phyloP scores from a whole-genome alignment of 2,797 vertebrate species.

The Hemibagrus guttatus region DNA sequence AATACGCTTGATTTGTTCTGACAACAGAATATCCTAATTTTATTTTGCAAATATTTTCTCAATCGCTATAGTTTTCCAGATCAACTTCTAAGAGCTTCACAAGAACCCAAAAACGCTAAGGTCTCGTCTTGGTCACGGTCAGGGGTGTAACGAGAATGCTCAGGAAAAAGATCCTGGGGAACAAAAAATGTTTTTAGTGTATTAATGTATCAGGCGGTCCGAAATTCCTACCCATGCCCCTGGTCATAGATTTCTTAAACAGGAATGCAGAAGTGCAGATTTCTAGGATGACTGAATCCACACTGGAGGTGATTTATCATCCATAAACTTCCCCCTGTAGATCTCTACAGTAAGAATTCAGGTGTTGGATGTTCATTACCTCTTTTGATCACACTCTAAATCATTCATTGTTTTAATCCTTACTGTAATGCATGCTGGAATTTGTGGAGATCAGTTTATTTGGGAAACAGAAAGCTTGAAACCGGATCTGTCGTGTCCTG shows the following conservation, averaged over 20 bases:
- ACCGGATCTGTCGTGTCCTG: not conserved
- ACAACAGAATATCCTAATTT: not conserved
- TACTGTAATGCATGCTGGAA: not conserved
- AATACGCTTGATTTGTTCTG: no score
- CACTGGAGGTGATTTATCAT: not conserved
- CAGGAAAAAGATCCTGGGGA: not conserved
- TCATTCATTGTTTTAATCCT: not conserved
- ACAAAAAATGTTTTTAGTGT: not conserved
- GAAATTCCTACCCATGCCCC: not conserved
- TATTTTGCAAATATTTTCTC: not conserved
- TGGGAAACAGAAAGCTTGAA: constrained; percentile 23
- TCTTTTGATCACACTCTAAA: constrained; percentile 31
- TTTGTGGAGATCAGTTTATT: constrained; percentile 7
- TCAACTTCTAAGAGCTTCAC: not conserved
- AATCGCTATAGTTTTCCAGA: not conserved
- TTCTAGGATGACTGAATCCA: not conserved
- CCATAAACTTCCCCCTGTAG: not conserved
- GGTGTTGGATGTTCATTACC: not conserved
- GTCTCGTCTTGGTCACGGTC: not conserved
- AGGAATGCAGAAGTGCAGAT: not conserved
- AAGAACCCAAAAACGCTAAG: no score
- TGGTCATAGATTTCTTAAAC: not conserved
- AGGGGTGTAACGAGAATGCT: not conserved
- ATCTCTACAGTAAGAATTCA: not conserved
- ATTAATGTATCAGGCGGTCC: constrained; percentile 2